Conservation (phyloP, 2,113 vertebrate species). For the human (Homo sapiens) region GRCh38 chr16:68072501-68073000, state of each 20-base stretch:
- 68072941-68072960: neutral
- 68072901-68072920: neutral
- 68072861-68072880: neutral
- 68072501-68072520: constrained; percentile 37
- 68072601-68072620: neutral
- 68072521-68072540: constrained; percentile 3
- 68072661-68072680: neutral
- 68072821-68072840: neutral
- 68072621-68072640: neutral
- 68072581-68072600: neutral
- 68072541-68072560: constrained; percentile 32
- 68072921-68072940: neutral
- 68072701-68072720: neutral
- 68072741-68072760: neutral
- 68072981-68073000: neutral
- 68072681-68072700: neutral
- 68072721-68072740: neutral
- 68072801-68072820: neutral
- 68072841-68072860: neutral
- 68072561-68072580: constrained; percentile 34
- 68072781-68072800: neutral
- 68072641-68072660: neutral
- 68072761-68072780: neutral
- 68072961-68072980: neutral
- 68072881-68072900: neutral